Conservation (phyloP, 2,888 invertebrate species). For the Volucella inanis region DNA sequence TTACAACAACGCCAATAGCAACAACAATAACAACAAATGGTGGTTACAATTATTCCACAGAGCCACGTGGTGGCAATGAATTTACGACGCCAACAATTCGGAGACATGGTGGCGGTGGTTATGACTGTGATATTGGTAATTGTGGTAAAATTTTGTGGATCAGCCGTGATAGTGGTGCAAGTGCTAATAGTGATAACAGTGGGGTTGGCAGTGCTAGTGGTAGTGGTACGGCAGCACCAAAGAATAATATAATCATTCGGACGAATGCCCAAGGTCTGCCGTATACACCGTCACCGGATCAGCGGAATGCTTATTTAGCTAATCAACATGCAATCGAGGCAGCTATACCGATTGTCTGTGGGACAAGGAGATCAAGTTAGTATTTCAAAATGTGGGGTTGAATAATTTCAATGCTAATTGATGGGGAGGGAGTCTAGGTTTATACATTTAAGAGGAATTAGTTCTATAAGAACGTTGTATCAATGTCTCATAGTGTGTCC, state of each 20-base stretch:
- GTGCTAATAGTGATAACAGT: constrained; percentile 58
- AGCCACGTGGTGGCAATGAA: constrained; percentile 48
- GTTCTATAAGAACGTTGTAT: too few species aligned
- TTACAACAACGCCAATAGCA: constrained; percentile 19
- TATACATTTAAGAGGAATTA: too few species aligned
- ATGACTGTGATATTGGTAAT: constrained; percentile 80
- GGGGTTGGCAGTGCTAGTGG: constrained; percentile 48
- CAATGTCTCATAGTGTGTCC: too few species aligned
- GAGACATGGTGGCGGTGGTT: constrained; percentile 31
- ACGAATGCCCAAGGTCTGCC: constrained; percentile 81
- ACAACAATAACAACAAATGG: constrained; percentile 22
- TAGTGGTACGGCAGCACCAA: constrained; percentile 30
- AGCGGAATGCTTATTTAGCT: constrained; percentile 80
- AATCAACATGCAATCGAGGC: constrained; percentile 82
- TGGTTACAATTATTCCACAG: constrained; percentile 51
- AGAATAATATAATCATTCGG: constrained; percentile 76
- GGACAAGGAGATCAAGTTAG: constrained; percentile 89
- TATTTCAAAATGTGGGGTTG: constrained; percentile 80
- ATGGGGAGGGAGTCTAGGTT: background rate
- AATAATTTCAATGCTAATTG: background rate
- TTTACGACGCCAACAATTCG: constrained; percentile 60
- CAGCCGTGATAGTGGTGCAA: constrained; percentile 76
- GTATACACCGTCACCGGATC: constrained; percentile 80
- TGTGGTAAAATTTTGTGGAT: constrained; percentile 82
- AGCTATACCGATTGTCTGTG: constrained; percentile 89